Percentiles rank a stretch among this genome's conserved stretches.
Conservation (phyloP, 2,797 vertebrate genomes). For the Steatocranus sp. region DNA sequence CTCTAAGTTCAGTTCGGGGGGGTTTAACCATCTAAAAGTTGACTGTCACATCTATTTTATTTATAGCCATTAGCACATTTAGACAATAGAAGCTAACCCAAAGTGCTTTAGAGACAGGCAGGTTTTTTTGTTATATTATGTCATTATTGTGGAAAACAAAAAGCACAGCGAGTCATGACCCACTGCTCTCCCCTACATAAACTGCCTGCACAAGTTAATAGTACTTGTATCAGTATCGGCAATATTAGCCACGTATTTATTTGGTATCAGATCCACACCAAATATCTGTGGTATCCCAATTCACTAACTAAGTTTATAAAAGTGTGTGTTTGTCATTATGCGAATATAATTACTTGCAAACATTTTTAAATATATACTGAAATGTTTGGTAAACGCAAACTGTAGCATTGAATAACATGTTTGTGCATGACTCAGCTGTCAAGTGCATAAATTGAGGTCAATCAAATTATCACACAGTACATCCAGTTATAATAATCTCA, state of each 20-base stretch:
- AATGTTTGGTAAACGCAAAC: background rate
- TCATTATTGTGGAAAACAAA: background rate
- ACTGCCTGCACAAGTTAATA: background rate
- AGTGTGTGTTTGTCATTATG: background rate
- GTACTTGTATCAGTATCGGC: accelerated
- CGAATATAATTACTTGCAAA: background rate
- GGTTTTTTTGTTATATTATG: background rate
- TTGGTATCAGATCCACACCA: background rate
- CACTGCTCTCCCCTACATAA: background rate
- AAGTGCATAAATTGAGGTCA: slow-evolving; percentile 1
- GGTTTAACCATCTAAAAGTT: background rate
- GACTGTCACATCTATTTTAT: background rate
- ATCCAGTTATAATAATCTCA: background rate
- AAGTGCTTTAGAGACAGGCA: background rate
- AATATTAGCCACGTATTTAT: accelerated
- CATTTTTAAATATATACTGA: background rate
- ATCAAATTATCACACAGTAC: slow-evolving; percentile 6
- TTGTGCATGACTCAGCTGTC: background rate
- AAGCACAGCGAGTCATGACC: background rate
- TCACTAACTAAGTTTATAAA: accelerated
- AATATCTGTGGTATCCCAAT: background rate
- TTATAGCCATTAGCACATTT: background rate
- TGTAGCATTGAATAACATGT: background rate
- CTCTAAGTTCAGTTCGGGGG: background rate
- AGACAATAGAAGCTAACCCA: background rate